A percentile compares a stretch with the other conserved stretches of the same genome.
Evolutionary conservation across 2,113 vertebrate genomes (phyloP).

Genomic region (Danionella cerebrum): DNA sequence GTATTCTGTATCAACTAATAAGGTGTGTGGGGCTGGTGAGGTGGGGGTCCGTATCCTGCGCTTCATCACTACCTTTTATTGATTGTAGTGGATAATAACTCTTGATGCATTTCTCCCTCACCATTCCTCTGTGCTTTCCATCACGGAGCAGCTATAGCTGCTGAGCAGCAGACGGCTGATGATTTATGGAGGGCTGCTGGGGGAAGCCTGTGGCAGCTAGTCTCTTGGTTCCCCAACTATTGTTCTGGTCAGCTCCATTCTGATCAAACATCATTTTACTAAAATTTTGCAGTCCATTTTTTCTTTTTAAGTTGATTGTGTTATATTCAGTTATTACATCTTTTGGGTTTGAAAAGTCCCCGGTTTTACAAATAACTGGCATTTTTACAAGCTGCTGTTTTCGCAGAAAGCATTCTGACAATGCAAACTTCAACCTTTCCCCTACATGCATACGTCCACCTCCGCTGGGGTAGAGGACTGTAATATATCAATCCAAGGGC

Average conservation of each 20-base stretch:
- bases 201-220: constrained; percentile 56
- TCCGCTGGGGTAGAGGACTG: constrained; percentile 38
- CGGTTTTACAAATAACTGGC: too few species aligned
- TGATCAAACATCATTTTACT: constrained; percentile 52
- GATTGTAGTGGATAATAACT: background rate
- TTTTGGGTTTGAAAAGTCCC: too few species aligned
- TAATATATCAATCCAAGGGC: constrained; percentile 56
- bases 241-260: constrained; percentile 54
- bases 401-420: background rate
- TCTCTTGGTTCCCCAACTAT: constrained; percentile 55
- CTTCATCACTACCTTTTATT: too few species aligned
- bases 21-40: too few species aligned
- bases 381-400: background rate
- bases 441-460: constrained; percentile 46
- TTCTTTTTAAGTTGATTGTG: too few species aligned
- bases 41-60: too few species aligned
- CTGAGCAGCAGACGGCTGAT: constrained; percentile 58
- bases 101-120: background rate
- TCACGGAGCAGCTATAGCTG: constrained; percentile 62
- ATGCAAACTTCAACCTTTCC: constrained; percentile 15
- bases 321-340: too few species aligned
- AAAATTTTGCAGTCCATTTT: too few species aligned
- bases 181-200: constrained; percentile 65
- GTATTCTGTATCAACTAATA: too few species aligned
- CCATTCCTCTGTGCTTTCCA: constrained; percentile 53